Evolutionary conservation across 2,113 vertebrate genomes (phyloP).

Genomic region (Chamaea fasciata): DNA sequence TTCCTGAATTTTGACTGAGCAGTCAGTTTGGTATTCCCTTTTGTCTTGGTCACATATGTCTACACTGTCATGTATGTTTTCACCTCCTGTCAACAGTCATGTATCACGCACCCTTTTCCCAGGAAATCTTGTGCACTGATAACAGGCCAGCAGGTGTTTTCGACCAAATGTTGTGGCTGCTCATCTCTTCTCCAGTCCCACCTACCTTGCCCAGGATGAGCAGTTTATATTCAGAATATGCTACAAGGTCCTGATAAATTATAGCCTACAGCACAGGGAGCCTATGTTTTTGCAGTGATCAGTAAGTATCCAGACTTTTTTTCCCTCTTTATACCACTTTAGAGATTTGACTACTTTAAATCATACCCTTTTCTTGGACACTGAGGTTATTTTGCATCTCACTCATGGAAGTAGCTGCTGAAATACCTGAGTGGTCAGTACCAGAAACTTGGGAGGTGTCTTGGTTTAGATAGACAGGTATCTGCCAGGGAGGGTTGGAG

Average conservation of each 20-base stretch:
- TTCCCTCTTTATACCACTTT: neutral
- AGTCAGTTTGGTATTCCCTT: neutral
- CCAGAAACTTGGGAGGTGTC: neutral
- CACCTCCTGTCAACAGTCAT: neutral
- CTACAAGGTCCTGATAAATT: neutral
- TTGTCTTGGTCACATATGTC: neutral
- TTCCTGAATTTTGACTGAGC: neutral
- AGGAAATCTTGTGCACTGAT: neutral
- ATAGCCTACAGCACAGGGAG: neutral
- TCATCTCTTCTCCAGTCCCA: neutral
- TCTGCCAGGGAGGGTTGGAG: too few relatives aligned
- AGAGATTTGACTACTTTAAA: neutral
- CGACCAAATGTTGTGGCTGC: neutral
- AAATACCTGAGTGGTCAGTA: neutral
- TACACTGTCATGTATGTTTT: slow-evolving; percentile 3
- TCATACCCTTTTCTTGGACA: neutral
- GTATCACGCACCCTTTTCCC: neutral
- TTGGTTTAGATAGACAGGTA: too few relatives aligned
- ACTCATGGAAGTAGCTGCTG: neutral
- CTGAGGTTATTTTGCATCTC: neutral
- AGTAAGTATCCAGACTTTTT: neutral
- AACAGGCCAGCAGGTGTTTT: slow-evolving; percentile 17
- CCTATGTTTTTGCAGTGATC: neutral
- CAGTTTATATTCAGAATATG: neutral
- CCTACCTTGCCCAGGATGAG: neutral